A percentile compares a stretch with the other conserved stretches of the same genome.
Conservation (phyloP, 1,140 invertebrate species). For the Nilaparvata lugens region DNA sequence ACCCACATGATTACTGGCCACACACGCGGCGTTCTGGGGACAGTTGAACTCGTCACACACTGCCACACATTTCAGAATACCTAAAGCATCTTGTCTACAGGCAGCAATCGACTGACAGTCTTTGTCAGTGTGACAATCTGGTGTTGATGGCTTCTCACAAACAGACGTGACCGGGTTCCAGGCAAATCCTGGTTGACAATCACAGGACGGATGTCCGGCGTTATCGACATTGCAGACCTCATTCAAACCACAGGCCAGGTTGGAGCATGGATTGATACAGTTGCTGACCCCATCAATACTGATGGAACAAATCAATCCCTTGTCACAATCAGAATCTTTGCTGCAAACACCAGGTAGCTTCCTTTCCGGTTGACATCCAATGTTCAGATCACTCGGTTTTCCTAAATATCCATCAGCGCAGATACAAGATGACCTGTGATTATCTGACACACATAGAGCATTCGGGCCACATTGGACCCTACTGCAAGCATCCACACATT, state of each 20-base stretch:
- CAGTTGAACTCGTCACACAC: slow-evolving; percentile 73
- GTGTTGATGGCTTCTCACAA: slow-evolving; percentile 76
- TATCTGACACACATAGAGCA: slow-evolving; percentile 70
- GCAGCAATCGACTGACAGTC: slow-evolving; percentile 60
- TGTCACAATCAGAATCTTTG: slow-evolving; percentile 57
- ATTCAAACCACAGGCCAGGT: slow-evolving; percentile 67
- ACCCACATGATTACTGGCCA: slow-evolving; percentile 60
- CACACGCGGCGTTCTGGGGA: slow-evolving; percentile 68
- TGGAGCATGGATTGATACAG: slow-evolving; percentile 68
- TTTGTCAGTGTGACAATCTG: slow-evolving; percentile 60
- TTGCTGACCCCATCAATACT: slow-evolving; percentile 44
- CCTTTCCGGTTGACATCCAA: slow-evolving; percentile 61
- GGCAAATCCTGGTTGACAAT: slow-evolving; percentile 61
- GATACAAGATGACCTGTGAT: slow-evolving; percentile 74
- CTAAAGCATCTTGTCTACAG: slow-evolving; percentile 72
- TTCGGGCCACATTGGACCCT: slow-evolving; percentile 85
- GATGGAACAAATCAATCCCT: slow-evolving; percentile 46
- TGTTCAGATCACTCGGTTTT: slow-evolving; percentile 63
- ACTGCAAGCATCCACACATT: slow-evolving; percentile 76
- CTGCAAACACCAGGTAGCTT: slow-evolving; percentile 48
- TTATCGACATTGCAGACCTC: slow-evolving; percentile 63
- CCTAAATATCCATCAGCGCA: slow-evolving; percentile 70
- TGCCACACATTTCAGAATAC: slow-evolving; percentile 69
- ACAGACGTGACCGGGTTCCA: slow-evolving; percentile 71
- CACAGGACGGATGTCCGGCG: slow-evolving; percentile 57